A percentile compares a stretch with the other conserved stretches of the same genome.
phyloP scores from a whole-genome alignment of 2,797 vertebrate genomes.

The Gephyroberyx darwinii region DNA sequence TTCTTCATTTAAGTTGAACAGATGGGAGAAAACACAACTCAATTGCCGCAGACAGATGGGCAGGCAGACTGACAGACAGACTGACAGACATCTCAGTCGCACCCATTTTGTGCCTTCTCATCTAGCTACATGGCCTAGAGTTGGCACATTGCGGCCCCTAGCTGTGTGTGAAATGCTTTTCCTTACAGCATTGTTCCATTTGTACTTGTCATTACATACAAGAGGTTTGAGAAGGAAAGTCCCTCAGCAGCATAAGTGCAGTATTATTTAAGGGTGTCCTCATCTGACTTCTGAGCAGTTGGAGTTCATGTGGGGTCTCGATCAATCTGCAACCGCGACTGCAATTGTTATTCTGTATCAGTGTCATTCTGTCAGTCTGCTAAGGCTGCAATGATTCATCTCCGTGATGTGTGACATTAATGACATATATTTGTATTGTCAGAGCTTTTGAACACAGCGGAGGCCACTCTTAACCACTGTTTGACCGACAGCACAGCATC shows the following conservation, averaged over 20 bases:
- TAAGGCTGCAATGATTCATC: neutral
- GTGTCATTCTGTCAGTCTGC: neutral
- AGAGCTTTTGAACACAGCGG: no score
- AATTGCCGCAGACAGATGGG: neutral
- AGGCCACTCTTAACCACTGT: neutral
- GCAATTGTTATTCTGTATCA: neutral
- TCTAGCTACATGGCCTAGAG: neutral
- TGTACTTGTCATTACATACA: constrained; percentile 1
- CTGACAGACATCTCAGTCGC: neutral
- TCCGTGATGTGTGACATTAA: neutral
- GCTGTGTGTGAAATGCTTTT: neutral
- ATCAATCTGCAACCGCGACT: neutral
- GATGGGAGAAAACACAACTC: neutral
- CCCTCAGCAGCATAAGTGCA: neutral
- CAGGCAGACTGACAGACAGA: neutral
- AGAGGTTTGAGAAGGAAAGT: neutral
- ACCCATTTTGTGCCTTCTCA: no score
- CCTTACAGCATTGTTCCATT: neutral
- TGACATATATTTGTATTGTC: no score
- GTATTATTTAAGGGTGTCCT: neutral
- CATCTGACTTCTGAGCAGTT: neutral
- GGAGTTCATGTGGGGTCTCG: neutral
- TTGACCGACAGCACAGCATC: constrained; percentile 16
- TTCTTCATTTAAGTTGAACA: neutral
- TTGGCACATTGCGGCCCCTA: neutral